phyloP scores from a whole-genome alignment of 2,888 invertebrate genomes.

The Ennomos fuscantarius region DNA sequence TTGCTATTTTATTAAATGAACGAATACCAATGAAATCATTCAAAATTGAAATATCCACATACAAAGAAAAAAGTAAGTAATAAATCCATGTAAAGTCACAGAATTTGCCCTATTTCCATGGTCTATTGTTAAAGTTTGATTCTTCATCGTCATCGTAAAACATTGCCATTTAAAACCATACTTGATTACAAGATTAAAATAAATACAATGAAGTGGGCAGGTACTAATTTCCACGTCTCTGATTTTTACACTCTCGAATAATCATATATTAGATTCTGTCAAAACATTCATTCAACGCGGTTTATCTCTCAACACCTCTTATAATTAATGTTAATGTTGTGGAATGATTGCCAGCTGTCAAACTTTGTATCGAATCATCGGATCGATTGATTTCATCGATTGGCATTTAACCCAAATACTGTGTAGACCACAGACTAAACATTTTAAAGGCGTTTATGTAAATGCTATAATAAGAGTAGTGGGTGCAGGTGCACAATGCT shows the following conservation, averaged over 20 bases:
- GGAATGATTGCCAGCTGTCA: conserved; percentile 33
- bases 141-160: too few species aligned
- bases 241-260: background rate
- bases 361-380: conserved; percentile 39
- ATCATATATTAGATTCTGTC: conserved; percentile 14
- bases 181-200: background rate
- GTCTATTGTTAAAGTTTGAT: too few species aligned
- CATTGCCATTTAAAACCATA: too few species aligned
- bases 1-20: too few species aligned
- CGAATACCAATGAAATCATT: too few species aligned
- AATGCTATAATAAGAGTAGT: conserved; percentile 37
- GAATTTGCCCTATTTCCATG: too few species aligned
- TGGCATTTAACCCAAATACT: conserved; percentile 49
- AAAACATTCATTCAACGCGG: conserved; percentile 16
- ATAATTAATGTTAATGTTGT: conserved; percentile 2
- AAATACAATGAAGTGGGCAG: background rate
- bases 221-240: background rate
- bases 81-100: too few species aligned
- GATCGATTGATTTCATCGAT: conserved; percentile 25
- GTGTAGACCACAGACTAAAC: conserved; percentile 65
- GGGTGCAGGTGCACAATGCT: conserved; percentile 35
- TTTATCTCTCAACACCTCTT: conserved; percentile 13
- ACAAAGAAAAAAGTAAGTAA: too few species aligned
- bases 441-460: conserved; percentile 45
- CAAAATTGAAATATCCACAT: too few species aligned